A percentile compares a stretch with the other conserved stretches of the same genome.
These are phyloP conservation scores for Puma concolor DNA, from an alignment of 2,113 vertebrate species.

Conservation along the genomic window DNA sequence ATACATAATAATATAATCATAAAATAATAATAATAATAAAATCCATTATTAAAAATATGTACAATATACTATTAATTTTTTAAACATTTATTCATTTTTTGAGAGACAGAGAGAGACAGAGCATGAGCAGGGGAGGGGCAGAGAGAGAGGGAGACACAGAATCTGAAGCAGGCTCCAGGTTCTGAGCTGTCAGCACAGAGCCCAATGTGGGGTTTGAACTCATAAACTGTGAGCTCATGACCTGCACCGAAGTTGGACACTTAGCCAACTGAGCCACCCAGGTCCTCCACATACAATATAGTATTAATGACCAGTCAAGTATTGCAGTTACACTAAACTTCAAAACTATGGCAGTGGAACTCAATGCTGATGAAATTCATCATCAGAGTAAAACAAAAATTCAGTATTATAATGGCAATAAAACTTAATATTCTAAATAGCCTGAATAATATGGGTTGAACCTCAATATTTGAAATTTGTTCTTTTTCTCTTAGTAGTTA, in stretches of 20 bases:
- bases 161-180: too few species aligned
- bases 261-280: too few species aligned
- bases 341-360: background rate
- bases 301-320: background rate
- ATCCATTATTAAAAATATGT: background rate
- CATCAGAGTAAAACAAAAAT: conserved; percentile 37
- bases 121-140: too few species aligned
- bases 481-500: background rate
- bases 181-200: too few species aligned
- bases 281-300: background rate
- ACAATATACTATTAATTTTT: background rate
- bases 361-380: background rate
- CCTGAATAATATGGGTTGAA: background rate
- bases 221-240: too few species aligned
- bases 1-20: background rate
- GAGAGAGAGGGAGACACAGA: too few species aligned
- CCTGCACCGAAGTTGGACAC: too few species aligned
- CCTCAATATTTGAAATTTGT: background rate
- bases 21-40: background rate
- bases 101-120: too few species aligned
- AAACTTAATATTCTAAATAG: background rate
- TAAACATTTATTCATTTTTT: too few species aligned
- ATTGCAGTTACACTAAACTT: background rate
- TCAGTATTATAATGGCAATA: background rate
- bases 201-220: too few species aligned